These are phyloP conservation scores for Dendrocincla fuliginosa DNA, from an alignment of 2,797 vertebrate species.

Conservation along the genomic window DNA sequence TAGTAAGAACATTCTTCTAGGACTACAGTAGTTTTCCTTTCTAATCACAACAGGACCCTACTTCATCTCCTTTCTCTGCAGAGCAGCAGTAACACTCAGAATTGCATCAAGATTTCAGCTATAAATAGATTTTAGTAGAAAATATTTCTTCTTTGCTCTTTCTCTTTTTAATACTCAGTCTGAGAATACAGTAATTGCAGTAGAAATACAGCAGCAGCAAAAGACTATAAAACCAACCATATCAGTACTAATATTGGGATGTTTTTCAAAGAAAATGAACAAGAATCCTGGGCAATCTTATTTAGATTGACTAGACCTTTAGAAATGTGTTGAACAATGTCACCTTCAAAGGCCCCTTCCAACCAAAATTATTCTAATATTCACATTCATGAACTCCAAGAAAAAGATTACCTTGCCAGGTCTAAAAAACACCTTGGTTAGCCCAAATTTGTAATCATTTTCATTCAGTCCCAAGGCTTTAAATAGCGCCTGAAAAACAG, in stretches of 20 bases:
- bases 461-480: constrained; percentile 96
- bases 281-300: not conserved
- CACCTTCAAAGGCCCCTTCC: not conserved
- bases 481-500: constrained; percentile 88
- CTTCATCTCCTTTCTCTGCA: not conserved
- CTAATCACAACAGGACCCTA: not conserved
- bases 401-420: constrained; percentile 90
- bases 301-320: not conserved
- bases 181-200: not conserved
- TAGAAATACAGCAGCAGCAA: not conserved
- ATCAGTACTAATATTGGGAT: not conserved
- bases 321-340: not conserved
- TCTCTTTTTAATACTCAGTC: not conserved
- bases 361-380: not conserved
- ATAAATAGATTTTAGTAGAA: not conserved
- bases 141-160: not conserved
- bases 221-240: not conserved
- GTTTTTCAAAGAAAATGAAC: not conserved
- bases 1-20: not conserved
- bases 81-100: not conserved
- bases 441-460: constrained; percentile 96
- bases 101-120: not conserved
- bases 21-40: not conserved
- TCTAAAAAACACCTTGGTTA: constrained; percentile 96
- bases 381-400: not conserved